Evolutionary conservation across 2,113 vertebrate genomes (phyloP).

Genomic region (Grantiella picta): DNA sequence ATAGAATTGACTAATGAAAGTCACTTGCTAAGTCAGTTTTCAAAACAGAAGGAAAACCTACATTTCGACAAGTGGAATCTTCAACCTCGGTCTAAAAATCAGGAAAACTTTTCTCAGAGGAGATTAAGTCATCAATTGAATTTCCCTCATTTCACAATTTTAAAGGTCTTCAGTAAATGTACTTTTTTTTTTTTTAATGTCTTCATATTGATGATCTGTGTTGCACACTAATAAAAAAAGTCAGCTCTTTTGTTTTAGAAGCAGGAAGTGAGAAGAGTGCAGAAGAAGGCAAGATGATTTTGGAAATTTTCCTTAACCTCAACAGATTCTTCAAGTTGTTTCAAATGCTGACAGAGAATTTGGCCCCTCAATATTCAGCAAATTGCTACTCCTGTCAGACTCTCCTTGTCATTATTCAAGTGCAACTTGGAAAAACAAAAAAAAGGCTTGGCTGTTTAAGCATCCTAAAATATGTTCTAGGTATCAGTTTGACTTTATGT

Average conservation of each 20-base stretch:
- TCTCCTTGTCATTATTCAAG: neutral
- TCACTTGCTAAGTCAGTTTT: neutral
- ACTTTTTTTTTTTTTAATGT: neutral
- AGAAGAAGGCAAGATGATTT: neutral
- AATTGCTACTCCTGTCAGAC: neutral
- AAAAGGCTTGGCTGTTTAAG: neutral
- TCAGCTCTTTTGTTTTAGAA: neutral
- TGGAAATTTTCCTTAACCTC: neutral
- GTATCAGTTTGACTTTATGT: neutral
- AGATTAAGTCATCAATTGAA: neutral
- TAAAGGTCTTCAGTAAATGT: neutral
- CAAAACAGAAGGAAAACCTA: neutral
- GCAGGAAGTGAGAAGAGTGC: neutral
- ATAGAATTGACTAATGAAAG: rapidly evolving
- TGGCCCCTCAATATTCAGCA: neutral
- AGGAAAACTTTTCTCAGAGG: neutral
- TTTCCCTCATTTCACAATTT: neutral
- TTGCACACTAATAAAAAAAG: neutral
- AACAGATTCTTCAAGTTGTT: neutral
- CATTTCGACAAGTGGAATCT: neutral
- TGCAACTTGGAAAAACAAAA: neutral
- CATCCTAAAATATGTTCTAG: neutral
- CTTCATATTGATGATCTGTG: neutral
- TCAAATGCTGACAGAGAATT: neutral
- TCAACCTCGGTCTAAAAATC: neutral